phyloP scores from a whole-genome alignment of 2,888 invertebrate species.

The Tenthredo notha region DNA sequence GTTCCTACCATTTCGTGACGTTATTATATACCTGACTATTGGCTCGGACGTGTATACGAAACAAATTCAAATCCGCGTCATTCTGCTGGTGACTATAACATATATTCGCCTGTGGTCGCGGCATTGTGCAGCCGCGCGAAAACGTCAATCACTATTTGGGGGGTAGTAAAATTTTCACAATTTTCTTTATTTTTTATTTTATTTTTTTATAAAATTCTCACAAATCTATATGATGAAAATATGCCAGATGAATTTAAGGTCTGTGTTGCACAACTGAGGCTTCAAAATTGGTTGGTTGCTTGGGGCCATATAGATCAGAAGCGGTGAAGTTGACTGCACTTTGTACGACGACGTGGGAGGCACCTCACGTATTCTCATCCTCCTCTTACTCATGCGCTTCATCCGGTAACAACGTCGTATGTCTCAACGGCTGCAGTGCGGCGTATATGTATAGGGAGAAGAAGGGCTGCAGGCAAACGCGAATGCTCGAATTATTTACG shows the following conservation, averaged over 20 bases:
- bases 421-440: slow-evolving; percentile 50
- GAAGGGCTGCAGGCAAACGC: slow-evolving; percentile 59
- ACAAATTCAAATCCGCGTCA: neutral
- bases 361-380: slow-evolving; percentile 37
- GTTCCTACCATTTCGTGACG: slow-evolving; percentile 37
- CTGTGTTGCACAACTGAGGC: slow-evolving; percentile 2
- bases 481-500: slow-evolving; percentile 73
- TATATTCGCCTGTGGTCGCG: neutral
- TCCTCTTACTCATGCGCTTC: slow-evolving; percentile 16
- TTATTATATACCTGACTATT: slow-evolving; percentile 28
- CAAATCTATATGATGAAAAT: neutral
- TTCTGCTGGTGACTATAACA: neutral
- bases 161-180: neutral
- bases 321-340: slow-evolving; percentile 29
- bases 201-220: neutral
- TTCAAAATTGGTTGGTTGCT: neutral
- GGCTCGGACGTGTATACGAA: neutral
- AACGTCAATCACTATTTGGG: neutral
- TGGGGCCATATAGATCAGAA: slow-evolving; percentile 34
- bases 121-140: neutral
- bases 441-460: neutral
- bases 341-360: slow-evolving; percentile 31
- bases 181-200: too few species aligned
- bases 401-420: neutral
- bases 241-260: slow-evolving; percentile 3